Evolutionary conservation across 2,888 invertebrate genomes (phyloP), one percentile per base, ranked within the genome.

Genomic region (Oegoconia quadripuncta): DNA sequence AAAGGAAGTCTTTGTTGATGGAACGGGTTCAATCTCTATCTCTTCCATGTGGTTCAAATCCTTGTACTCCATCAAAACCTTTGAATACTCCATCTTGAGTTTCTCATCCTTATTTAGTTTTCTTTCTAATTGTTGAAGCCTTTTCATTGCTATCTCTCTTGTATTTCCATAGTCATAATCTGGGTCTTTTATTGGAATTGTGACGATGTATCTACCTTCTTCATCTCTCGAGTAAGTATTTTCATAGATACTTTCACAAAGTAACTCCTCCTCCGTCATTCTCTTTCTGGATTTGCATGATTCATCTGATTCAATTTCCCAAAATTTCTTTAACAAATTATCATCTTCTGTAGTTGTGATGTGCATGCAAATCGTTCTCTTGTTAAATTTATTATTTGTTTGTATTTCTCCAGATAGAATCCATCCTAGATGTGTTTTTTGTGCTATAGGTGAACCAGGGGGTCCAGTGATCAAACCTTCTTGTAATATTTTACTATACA

Each of bases 401-500:
- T 32, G 28, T 8, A 28, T 3, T 26, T 42, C 37, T 36, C 32
- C 32, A n/a, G 22, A 32, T 13, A 32, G 6, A n/a, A 22, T 22
- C 32, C 32, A 32, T 2, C 32, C 32, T 13, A 48, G 37, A 13
- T 30, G 12, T 22, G 45, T 48, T 27, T 39, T 38, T 31, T 48
- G 48, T 25, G 45, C 45, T 3, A 45, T 29, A 16, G 44, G 14
- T 11, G 32, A 22, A 13, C 42, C 41, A 7, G 33, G 34, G 11
- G 31, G n/a, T 18, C 34, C 27, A 26, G 33, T 44, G 7, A 44
- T 6, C 11, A 50, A 18, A 3, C 46, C 52, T 5, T 36, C 34
- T 28, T 44, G 29, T 28, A 52, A 35, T 13, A 52, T 50, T 20
- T 42, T 32, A 12, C 41, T 26, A 17, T 37, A 46, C 3, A 46